Base-by-base conservation (phyloP, 2,797 vertebrate genomes). In the Catamblyrhynchus diadema region DNA sequence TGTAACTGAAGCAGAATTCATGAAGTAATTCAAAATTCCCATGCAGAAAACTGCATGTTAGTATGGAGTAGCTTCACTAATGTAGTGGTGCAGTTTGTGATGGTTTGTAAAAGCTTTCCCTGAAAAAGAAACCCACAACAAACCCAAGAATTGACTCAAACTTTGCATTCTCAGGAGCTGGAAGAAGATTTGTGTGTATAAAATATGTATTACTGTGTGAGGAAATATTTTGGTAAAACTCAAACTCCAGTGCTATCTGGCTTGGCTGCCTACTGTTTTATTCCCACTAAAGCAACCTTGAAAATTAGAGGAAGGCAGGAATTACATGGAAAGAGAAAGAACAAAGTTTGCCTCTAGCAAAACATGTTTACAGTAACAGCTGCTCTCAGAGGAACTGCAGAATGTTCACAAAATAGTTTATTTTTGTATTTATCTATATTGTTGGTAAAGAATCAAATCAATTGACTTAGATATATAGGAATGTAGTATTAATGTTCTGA, bases 321-420 rank as follows among this genome's bases (percentile, higher is more conserved):
- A 86, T 94, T 94, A 50, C n/a, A 71, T 50, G 89, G 69, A 80
- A 92, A 88, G 56, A 65, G 80, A 85, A n/a, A 73, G 95, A 96
- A 94, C 93, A 94, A 65, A 91, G 86, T 94, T 96, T 90, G 95
- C 95, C 95, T 96, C 87, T 35, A 78, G 96, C 85, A 0, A 95
- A 95, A 96, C 61, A 80, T 95, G 91, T 91, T 96, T 95, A 88
- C 94, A 91, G 94, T 95, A 94, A 93, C 96, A 96, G 91, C 94
- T 94, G 94, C 82, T 95, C 91, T 94, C 94, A 44, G 79, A 94
- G 89, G 91, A 87, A 64, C 74, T 80, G 86, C 78, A 91, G 84
- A 78, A 93, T 91, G 85, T 54, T 94, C 69, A 85, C 74, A 50
- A 94, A 94, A 77, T 19, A 90, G 69, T 89, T 94, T 77, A 77